phyloP scores from a whole-genome alignment of 2,888 invertebrate species.

The Subacronicta megacephala region DNA sequence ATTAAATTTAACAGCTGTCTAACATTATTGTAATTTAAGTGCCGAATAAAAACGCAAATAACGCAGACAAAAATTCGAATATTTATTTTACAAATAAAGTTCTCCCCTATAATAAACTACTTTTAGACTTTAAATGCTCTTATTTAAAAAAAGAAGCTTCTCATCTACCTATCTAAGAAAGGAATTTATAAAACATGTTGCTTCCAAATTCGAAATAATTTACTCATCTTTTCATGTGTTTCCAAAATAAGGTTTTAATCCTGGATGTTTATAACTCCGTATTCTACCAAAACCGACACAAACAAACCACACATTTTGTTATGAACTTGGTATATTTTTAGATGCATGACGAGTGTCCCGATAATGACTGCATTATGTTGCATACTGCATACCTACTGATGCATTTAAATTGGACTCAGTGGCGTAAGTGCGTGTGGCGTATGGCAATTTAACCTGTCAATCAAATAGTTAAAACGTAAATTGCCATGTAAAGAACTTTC shows the following conservation, averaged over 20 bases:
- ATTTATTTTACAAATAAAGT: not conserved
- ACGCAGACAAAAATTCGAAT: not conserved
- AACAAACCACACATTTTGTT: not conserved
- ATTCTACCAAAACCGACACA: not conserved
- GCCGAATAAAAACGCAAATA: slow-evolving; percentile 4
- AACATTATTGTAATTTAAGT: slow-evolving; percentile 18
- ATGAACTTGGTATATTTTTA: slow-evolving; percentile 1
- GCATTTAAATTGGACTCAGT: slow-evolving; percentile 5
- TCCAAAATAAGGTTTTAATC: no score
- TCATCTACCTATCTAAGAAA: no score
- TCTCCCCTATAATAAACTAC: not conserved
- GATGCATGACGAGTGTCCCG: slow-evolving; percentile 18
- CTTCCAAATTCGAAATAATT: no score
- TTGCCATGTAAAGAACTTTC: slow-evolving; percentile 4
- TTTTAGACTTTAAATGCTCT: no score
- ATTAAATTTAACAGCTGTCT: slow-evolving; percentile 7
- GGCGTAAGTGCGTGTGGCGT: slow-evolving; percentile 10
- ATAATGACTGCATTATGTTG: slow-evolving; percentile 7
- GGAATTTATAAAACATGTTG: no score
- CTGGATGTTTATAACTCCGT: not conserved
- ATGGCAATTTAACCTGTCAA: slow-evolving; percentile 11
- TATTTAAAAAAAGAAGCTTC: no score
- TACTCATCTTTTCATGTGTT: no score
- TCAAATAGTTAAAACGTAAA: slow-evolving; percentile 7
- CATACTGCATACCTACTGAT: slow-evolving; percentile 1